Conservation (phyloP, 2,888 invertebrate species). For the Hydrotaea diabolus region DNA sequence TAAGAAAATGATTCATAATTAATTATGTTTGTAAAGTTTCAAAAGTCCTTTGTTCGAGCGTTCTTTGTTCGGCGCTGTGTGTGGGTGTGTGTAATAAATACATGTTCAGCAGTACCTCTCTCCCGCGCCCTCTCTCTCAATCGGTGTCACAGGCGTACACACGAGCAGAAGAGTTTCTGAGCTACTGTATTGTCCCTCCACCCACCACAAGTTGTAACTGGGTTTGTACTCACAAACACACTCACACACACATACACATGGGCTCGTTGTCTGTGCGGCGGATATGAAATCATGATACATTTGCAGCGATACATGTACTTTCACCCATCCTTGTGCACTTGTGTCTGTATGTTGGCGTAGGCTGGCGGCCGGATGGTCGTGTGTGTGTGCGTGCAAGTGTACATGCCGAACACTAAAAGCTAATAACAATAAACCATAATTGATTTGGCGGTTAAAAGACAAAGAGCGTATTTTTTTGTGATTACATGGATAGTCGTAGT, state of each 20-base stretch:
- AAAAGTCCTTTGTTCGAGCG: conserved; percentile 43
- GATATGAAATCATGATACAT: conserved; percentile 45
- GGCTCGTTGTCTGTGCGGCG: conserved; percentile 38
- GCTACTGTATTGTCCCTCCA: neutral
- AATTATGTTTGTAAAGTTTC: conserved; percentile 59
- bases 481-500: conserved; percentile 21
- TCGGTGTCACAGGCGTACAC: too few relatives aligned
- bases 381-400: neutral
- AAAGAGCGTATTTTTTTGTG: conserved; percentile 56
- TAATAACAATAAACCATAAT: conserved; percentile 66
- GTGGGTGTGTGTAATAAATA: neutral
- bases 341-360: neutral
- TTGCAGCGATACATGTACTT: conserved; percentile 29
- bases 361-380: too few relatives aligned
- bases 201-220: too few relatives aligned
- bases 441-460: conserved; percentile 66
- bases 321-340: neutral
- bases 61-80: neutral
- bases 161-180: neutral
- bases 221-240: too few relatives aligned
- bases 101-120: neutral
- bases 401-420: conserved; percentile 50
- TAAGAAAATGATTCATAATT: conserved; percentile 65
- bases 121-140: too few relatives aligned
- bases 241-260: conserved; percentile 27